Base-by-base conservation (phyloP, 2,888 invertebrate genomes). In the Lasioglossum villosulum region DNA sequence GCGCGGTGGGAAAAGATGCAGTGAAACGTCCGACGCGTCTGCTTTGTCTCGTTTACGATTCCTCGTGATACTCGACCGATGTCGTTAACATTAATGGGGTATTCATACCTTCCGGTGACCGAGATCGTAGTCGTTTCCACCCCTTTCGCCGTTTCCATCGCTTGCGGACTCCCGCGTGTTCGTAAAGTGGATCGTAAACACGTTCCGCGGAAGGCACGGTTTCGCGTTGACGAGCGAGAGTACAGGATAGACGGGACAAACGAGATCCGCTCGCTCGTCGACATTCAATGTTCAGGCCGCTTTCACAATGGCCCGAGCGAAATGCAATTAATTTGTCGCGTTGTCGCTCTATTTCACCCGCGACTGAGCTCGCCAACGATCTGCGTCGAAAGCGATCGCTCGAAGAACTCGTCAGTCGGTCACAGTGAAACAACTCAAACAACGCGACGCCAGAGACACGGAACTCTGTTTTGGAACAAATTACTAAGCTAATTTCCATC, bases 151-250 rank as follows among this genome's bases (percentile, higher is more conserved):
- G 23, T 59, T n/a, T 14, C 70, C 4, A 63, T 14, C 39, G 37
- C 70, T 75, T 80, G 10, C 66, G 8, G 37, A n/a, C 19, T 6
- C 37, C 37, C 34, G 39, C n/a, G 19, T 37, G 75, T 52, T 10
- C 73, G 70, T 89, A 83, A 89, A 89, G 45, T 37, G 39, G 89
- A 73, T 70, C 86, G 89, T 87, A 82, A 89, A 89, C 70, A 80
- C 56, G 39, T n/a, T 12, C 0, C 23, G 5, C 14, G 74, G 56
- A 66, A 30, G 39, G 37, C 70, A 16, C 34, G 68, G 30, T 72
- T 48, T 42, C 59, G 19, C 16, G 68, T 68, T 66, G 48, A 42
- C 59, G n/a, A 34, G 19, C 10, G 1, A 45, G 4, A 27, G 34
- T 34, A 16, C 6, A 27, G 59, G 37, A 76, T 27, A 59, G 42